Conservation (phyloP, 2,888 invertebrate genomes). For the Drosophila neutralis region DNA sequence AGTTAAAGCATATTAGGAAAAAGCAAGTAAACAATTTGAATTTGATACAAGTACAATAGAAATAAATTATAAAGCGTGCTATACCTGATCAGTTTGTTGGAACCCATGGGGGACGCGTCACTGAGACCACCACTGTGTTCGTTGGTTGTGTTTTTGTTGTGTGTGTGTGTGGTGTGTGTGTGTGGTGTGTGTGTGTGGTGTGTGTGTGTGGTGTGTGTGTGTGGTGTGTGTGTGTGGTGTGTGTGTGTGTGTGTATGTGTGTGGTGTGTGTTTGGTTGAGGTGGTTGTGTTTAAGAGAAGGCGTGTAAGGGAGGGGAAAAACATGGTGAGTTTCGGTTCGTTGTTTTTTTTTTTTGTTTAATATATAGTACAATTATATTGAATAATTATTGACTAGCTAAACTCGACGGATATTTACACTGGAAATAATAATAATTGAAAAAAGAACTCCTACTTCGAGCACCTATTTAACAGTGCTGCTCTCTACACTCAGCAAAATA, state of each 20-base stretch:
- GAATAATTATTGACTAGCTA: conserved; percentile 10
- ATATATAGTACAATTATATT: conserved; percentile 21
- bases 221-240: conserved; percentile 41
- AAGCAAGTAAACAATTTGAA: conserved; percentile 58
- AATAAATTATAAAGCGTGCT: conserved; percentile 73
- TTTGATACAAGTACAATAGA: conserved; percentile 45
- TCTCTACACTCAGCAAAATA: neutral
- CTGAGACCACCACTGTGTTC: conserved; percentile 83
- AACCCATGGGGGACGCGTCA: conserved; percentile 85
- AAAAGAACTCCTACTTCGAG: neutral
- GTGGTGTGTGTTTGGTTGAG: conserved; percentile 54
- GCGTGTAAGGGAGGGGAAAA: conserved; percentile 69
- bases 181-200: conserved; percentile 46
- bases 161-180: conserved; percentile 38
- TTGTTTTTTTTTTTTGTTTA: conserved; percentile 11
- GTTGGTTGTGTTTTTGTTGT: conserved; percentile 46
- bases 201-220: conserved; percentile 56
- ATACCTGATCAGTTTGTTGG: conserved; percentile 86
- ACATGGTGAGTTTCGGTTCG: conserved; percentile 63
- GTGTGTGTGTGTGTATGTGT: conserved; percentile 56
- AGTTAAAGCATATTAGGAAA: conserved; percentile 60
- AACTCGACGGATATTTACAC: conserved; percentile 33
- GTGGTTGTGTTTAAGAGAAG: conserved; percentile 57
- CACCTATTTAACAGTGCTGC: neutral
- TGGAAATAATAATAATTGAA: neutral